Conservation (phyloP, 1,140 invertebrate species). For the Augochlora pura region DNA sequence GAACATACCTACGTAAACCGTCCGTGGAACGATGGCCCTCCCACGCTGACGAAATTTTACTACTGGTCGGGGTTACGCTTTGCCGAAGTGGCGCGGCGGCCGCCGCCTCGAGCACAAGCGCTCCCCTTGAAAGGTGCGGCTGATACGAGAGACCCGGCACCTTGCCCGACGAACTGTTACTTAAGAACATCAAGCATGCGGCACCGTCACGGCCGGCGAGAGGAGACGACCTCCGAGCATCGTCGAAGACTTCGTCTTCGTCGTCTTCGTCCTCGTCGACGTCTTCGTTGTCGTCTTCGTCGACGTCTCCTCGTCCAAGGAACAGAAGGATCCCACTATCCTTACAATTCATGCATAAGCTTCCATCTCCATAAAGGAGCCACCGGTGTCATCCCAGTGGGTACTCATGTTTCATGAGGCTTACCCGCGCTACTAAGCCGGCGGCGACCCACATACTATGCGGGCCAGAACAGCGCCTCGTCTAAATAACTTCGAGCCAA, state of each 20-base stretch:
- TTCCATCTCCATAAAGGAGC: constrained; percentile 75
- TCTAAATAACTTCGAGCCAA: constrained; percentile 57
- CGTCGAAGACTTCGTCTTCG: no score
- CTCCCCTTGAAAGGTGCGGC: not conserved
- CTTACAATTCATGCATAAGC: constrained; percentile 75
- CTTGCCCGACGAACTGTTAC: constrained; percentile 51
- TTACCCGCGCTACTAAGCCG: constrained; percentile 69
- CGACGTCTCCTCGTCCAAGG: constrained; percentile 18
- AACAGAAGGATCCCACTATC: constrained; percentile 48
- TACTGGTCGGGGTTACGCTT: constrained; percentile 35
- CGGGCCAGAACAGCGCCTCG: constrained; percentile 63
- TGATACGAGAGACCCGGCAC: not conserved
- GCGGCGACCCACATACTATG: constrained; percentile 69
- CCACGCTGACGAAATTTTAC: constrained; percentile 45
- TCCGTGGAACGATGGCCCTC: constrained; percentile 19
- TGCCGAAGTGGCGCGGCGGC: constrained; percentile 10
- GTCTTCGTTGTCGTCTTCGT: no score
- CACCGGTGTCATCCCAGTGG: constrained; percentile 67
- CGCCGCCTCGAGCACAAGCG: not conserved
- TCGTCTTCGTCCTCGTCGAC: no score
- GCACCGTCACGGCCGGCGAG: not conserved
- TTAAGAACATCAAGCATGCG: constrained; percentile 47
- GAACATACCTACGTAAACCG: constrained; percentile 29
- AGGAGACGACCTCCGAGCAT: no score
- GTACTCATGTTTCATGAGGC: constrained; percentile 74